These are phyloP conservation scores for Synanceia verrucosa DNA, from an alignment of 2,797 vertebrate species.

Conservation along the genomic window DNA sequence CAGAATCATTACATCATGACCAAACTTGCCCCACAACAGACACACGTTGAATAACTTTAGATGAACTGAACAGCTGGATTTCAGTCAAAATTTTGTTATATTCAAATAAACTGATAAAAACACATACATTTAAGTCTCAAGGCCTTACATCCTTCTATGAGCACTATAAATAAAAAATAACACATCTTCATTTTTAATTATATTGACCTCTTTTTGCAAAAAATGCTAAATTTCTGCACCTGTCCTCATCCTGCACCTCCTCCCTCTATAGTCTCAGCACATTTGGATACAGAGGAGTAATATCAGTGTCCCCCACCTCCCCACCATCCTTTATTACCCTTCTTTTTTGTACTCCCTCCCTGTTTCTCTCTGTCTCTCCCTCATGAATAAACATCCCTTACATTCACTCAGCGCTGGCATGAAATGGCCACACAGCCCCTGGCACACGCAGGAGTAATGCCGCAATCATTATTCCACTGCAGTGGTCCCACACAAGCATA, in stretches of 20 bases:
- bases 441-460: constrained; percentile 84
- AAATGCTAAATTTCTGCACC: not conserved
- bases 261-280: constrained; percentile 48
- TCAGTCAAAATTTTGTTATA: constrained; percentile 2
- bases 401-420: constrained; percentile 75
- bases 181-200: constrained; percentile 17
- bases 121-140: not conserved
- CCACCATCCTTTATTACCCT: constrained; percentile 62
- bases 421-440: constrained; percentile 81
- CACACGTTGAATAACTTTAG: not conserved
- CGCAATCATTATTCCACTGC: constrained; percentile 88
- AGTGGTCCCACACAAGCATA: constrained; percentile 88
- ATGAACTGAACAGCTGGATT: not conserved
- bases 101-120: constrained; percentile 5
- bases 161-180: not conserved
- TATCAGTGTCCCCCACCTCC: constrained; percentile 63
- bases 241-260: constrained; percentile 15
- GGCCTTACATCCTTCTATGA: not conserved
- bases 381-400: constrained; percentile 81
- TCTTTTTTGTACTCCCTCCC: constrained; percentile 29
- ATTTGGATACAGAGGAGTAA: constrained; percentile 54
- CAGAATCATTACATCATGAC: not conserved
- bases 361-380: constrained; percentile 35
- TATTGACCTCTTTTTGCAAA: constrained; percentile 25
- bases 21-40: not conserved